A percentile compares a stretch with the other conserved stretches of the same genome.
phyloP scores from a whole-genome alignment of 2,797 vertebrate species.

The Botia kubotai region DNA sequence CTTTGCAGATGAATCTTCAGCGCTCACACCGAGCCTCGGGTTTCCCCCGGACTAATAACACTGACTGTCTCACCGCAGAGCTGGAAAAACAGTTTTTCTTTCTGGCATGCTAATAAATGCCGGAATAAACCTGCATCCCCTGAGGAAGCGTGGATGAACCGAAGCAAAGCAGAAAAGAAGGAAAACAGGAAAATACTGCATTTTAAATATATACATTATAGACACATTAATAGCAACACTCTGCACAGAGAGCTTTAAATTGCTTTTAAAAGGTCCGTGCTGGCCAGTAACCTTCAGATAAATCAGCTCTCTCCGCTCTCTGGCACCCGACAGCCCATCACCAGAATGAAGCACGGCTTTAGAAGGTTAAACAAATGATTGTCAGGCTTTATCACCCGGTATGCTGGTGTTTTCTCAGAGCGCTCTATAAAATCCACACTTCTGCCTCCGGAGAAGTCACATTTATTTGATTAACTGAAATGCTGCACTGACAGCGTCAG shows the following conservation, averaged over 20 bases:
- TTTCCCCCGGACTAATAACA: slow-evolving; percentile 43
- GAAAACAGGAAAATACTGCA: not conserved
- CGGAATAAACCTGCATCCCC: slow-evolving; percentile 14
- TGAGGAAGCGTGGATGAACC: not conserved
- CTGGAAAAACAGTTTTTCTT: not conserved
- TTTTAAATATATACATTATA: slow-evolving; percentile 11
- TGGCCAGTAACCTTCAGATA: slow-evolving; percentile 28
- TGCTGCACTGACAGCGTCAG: not conserved
- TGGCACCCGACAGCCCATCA: not conserved
- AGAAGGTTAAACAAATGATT: slow-evolving; percentile 38
- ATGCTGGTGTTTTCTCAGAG: slow-evolving; percentile 21
- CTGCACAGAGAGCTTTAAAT: slow-evolving; percentile 32
- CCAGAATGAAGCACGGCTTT: slow-evolving; percentile 33
- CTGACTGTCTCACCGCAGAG: slow-evolving; percentile 21
- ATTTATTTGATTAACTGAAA: slow-evolving; percentile 22
- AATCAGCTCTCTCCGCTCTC: slow-evolving; percentile 11
- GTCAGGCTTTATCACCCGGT: slow-evolving; percentile 25
- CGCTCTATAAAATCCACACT: slow-evolving; percentile 14
- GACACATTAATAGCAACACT: slow-evolving; percentile 22
- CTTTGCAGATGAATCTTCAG: slow-evolving; percentile 33
- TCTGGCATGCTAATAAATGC: slow-evolving; percentile 35
- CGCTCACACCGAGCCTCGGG: slow-evolving; percentile 7
- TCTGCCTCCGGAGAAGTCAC: slow-evolving; percentile 16
- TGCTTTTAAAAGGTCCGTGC: slow-evolving; percentile 27
- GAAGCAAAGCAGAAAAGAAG: slow-evolving; percentile 7